Evolutionary conservation across 53 echinoderm and acorn worm species (phyloP).

Genomic region (Arbacia lixula): DNA sequence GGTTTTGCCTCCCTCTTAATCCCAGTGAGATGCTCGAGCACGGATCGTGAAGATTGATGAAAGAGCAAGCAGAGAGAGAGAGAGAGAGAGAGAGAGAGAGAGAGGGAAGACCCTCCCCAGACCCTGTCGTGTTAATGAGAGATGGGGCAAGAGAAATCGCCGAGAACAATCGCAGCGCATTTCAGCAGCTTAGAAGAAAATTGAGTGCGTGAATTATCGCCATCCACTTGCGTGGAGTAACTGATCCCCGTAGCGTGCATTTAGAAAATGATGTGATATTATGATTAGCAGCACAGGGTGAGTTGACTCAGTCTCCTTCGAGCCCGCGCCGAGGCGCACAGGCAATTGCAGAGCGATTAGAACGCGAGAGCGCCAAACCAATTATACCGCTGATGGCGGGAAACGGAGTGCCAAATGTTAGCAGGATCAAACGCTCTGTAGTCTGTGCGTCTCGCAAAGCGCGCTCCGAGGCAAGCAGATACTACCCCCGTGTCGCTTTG

Average conservation of each 20-base stretch:
- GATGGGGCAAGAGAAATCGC: background rate
- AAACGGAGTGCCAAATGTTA: conserved; percentile 46
- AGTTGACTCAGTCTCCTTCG: conserved; percentile 8
- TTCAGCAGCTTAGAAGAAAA: conserved; percentile 58
- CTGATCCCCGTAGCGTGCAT: conserved; percentile 52
- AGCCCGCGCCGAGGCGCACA: conserved; percentile 33
- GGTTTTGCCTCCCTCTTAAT: no score
- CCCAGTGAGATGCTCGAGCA: no score
- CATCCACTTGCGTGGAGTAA: conserved; percentile 34
- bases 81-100: no score
- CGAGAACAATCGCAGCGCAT: conserved; percentile 24
- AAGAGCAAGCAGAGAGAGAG: no score
- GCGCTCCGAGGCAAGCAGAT: background rate
- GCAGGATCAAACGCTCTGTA: conserved; percentile 41
- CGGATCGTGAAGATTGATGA: no score
- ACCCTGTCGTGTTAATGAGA: conserved; percentile 22
- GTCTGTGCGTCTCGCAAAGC: conserved; percentile 21
- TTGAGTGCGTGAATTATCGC: conserved; percentile 55
- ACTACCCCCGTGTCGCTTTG: conserved; percentile 5
- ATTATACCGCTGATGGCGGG: conserved; percentile 46
- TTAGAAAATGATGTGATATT: conserved; percentile 59
- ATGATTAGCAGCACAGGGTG: conserved; percentile 11
- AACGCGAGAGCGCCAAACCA: conserved; percentile 47
- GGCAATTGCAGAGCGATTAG: conserved; percentile 59
- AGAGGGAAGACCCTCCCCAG: background rate